These are phyloP conservation scores for Umimayanthus kanabou DNA, from an alignment of 92 coral and sea anemone species.

Conservation along the genomic window DNA sequence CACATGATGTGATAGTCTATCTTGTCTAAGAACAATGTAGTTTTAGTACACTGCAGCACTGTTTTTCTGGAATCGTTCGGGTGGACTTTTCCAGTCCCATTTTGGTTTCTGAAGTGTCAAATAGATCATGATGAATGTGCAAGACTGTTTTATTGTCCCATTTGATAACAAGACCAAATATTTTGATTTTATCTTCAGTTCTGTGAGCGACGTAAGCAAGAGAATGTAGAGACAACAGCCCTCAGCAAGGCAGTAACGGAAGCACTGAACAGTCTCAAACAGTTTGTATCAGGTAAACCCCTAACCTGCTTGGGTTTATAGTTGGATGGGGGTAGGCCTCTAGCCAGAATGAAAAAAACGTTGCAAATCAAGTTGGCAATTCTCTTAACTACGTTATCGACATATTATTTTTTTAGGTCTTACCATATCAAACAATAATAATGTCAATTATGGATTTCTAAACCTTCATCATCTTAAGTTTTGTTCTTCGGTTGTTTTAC, in stretches of 20 bases:
- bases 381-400: too few species aligned
- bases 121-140: too few species aligned
- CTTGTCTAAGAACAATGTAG: too few species aligned
- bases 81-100: too few species aligned
- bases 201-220: conserved; percentile 96
- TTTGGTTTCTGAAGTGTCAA: too few species aligned
- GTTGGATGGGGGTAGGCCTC: neutral
- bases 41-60: too few species aligned
- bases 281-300: conserved; percentile 74
- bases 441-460: neutral
- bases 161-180: too few species aligned
- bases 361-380: too few species aligned
- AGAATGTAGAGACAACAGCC: conserved; percentile 92
- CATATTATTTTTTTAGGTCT: too few species aligned
- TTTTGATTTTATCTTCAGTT: conserved; percentile 50
- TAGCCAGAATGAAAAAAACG: too few species aligned
- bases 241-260: conserved; percentile 92
- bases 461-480: neutral
- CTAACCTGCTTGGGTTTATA: neutral
- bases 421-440: neutral
- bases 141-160: neutral
- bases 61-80: too few species aligned
- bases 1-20: too few species aligned
- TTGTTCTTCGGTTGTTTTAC: conserved; percentile 1
- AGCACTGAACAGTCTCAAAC: conserved; percentile 74